Evolutionary conservation across 2,113 vertebrate species (phyloP).

Genomic region (Ceuthmochares aereus): DNA sequence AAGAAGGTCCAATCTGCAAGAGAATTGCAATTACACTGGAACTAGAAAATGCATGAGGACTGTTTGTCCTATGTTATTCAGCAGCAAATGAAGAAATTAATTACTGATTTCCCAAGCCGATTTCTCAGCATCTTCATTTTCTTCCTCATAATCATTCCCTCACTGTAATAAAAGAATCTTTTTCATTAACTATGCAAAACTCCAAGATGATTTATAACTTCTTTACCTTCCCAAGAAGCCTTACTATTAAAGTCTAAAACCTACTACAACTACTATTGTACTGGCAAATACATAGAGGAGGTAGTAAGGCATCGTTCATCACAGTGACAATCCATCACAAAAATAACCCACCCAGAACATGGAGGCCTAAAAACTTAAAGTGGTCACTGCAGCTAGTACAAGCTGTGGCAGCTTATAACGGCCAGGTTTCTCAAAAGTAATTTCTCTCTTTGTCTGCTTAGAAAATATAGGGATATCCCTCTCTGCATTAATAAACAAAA

Average conservation of each 20-base stretch:
- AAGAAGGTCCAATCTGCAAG: background rate
- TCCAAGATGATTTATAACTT: background rate
- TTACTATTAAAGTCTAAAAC: background rate
- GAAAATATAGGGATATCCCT: background rate
- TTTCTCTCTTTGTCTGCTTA: background rate
- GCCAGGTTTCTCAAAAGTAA: background rate
- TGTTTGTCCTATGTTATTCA: background rate
- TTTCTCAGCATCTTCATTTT: background rate
- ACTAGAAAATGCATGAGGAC: background rate
- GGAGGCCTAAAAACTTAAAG: conserved; percentile 20
- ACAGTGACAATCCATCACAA: conserved; percentile 44
- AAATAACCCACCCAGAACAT: conserved; percentile 51
- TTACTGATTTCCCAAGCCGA: background rate
- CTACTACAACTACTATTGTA: background rate
- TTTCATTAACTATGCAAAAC: background rate
- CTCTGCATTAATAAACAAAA: conserved; percentile 3
- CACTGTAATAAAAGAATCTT: background rate
- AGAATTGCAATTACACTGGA: background rate
- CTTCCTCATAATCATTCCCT: background rate
- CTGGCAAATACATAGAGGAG: conserved; percentile 8
- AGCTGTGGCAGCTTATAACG: background rate
- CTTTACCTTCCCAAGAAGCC: background rate
- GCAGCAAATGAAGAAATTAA: background rate
- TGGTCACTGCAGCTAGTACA: background rate
- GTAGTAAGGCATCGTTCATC: background rate